Base-by-base conservation (phyloP, 2,888 invertebrate genomes). In the Lepidochitona cinerea region DNA sequence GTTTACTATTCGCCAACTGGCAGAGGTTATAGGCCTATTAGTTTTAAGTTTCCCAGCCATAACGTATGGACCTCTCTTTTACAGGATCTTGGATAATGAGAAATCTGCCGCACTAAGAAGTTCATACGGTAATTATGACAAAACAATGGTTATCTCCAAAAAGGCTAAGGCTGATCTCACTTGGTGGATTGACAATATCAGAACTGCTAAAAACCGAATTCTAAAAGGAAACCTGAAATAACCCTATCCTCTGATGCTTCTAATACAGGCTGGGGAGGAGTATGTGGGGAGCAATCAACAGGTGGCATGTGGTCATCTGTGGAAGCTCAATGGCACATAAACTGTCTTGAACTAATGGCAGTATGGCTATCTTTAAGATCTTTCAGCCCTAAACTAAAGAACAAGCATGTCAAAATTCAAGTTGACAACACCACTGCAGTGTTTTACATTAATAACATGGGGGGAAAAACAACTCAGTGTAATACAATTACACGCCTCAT, bases 341-440 rank as follows among this genome's bases (percentile, higher is more conserved):
- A 66, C 23, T 35, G 26, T 35, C 32, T 29, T 33, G 66, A 66
- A 32, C 66, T 66, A 33, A 29, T 7, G 12, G 66, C n/a, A 33
- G 66, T 35, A 26, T 66, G 12, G 66, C 33, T 66, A 32, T 12
- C 33, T 32, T 18, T 66, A 7, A 26, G 33, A 23, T 12, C 66
- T 12, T 35, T 66, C 7, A 32, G 66, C 23, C 18, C 41, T 12
- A 18, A 41, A 9, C 9, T 41, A 9, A 9, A 41, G 41, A 41
- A 41, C 41, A 35, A 12, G 18, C 66, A 66, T 33, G 35, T 66
- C 35, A 26, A 18, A 26, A 12, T 66, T 12, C 32, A 33, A 23
- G 7, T 66, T 66, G 66, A 66, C 35, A 66, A 66, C 33, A 66
- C 26, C 7, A 33, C 66, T 33, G 66, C 66, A 32, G 66, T 66